phyloP scores from a whole-genome alignment of 1,140 invertebrate species.

The Wiebesia pumilae region DNA sequence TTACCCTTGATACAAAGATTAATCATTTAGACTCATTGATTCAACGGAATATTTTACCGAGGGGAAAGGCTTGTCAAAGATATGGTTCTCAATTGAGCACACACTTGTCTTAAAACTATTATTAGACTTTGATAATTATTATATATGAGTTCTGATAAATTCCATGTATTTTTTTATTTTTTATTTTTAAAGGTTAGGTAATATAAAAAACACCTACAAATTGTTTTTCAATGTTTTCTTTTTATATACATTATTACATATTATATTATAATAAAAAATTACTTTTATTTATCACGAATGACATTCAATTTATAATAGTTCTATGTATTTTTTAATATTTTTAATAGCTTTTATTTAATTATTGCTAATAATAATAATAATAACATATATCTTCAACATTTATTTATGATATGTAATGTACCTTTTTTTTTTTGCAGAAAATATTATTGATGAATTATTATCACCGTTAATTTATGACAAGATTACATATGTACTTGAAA shows the following conservation, averaged over 20 bases:
- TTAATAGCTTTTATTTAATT: no score
- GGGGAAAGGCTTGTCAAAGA: constrained; percentile 46
- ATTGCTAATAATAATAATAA: no score
- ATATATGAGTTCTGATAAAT: constrained; percentile 52
- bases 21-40: constrained; percentile 28
- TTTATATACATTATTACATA: background rate
- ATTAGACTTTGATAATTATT: constrained; percentile 55
- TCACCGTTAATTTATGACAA: constrained; percentile 73
- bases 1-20: constrained; percentile 33
- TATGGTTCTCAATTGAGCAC: constrained; percentile 42
- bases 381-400: no score
- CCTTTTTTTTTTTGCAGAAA: constrained; percentile 66
- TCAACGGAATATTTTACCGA: constrained; percentile 47
- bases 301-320: no score
- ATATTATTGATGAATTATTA: constrained; percentile 73
- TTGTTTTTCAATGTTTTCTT: background rate
- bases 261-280: background rate
- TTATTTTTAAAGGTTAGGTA: constrained; percentile 23
- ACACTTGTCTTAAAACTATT: constrained; percentile 52
- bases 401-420: no score
- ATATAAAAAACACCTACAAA: constrained; percentile 30
- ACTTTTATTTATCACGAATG: background rate
- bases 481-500: constrained; percentile 75
- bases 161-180: constrained; percentile 39
- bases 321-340: no score